These are phyloP conservation scores for Odocoileus hemionus DNA, from an alignment of 2,113 vertebrate species.

Conservation along the genomic window DNA sequence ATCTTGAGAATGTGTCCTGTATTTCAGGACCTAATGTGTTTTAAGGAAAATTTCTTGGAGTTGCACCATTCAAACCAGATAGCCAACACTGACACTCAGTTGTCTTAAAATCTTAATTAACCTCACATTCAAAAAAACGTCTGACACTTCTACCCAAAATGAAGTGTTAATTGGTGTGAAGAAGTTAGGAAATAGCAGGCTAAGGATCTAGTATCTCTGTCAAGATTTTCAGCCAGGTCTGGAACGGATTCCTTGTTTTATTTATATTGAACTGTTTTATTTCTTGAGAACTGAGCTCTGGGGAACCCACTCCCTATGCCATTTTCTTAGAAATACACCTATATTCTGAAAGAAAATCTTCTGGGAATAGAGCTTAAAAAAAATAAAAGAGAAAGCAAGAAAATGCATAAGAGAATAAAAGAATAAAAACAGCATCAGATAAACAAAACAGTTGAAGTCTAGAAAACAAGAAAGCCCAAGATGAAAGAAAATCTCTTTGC, in stretches of 20 bases:
- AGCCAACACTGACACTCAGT: neutral
- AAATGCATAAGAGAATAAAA: conserved; percentile 73
- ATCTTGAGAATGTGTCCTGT: conserved; percentile 40
- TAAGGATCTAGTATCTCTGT: conserved; percentile 27
- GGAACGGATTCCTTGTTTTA: conserved; percentile 55
- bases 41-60: conserved; percentile 31
- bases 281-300: conserved; percentile 65
- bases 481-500: conserved; percentile 66
- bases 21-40: neutral
- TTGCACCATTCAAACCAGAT: neutral
- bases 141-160: neutral
- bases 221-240: conserved; percentile 35
- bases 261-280: conserved; percentile 71
- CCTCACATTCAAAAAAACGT: conserved; percentile 19
- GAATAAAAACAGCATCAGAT: conserved; percentile 63
- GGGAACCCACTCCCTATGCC: conserved; percentile 59
- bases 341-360: conserved; percentile 73
- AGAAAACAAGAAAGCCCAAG: conserved; percentile 65
- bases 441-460: conserved; percentile 72
- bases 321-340: conserved; percentile 73
- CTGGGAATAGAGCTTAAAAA: conserved; percentile 68
- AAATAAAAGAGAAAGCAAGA: conserved; percentile 76
- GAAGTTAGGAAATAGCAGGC: conserved; percentile 50
- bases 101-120: conserved; percentile 55
- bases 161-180: conserved; percentile 27